Conservation (phyloP, 2,888 invertebrate genomes). For the Pheosia tremula region DNA sequence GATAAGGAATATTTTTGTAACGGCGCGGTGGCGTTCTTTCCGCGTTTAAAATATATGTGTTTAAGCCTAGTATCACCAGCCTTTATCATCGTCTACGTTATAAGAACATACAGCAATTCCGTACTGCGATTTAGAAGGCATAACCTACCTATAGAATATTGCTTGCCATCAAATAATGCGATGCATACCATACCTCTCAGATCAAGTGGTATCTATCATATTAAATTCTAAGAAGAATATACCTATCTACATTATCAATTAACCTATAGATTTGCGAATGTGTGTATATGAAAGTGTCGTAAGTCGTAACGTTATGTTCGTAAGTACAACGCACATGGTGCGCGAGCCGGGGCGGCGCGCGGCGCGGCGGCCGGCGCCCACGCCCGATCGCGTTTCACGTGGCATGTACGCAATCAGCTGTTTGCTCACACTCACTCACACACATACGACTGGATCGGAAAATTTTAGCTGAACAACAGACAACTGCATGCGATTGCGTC, state of each 20-base stretch:
- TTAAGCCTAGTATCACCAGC: background rate
- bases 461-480: slow-evolving; percentile 28
- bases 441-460: slow-evolving; percentile 51
- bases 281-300: slow-evolving; percentile 26
- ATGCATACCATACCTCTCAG: background rate
- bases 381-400: slow-evolving; percentile 59
- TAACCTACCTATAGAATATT: no score
- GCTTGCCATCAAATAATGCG: background rate
- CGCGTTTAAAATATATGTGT: slow-evolving; percentile 1
- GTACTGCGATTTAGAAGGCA: no score
- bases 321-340: slow-evolving; percentile 18
- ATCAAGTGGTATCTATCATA: background rate
- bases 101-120: background rate
- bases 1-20: slow-evolving; percentile 9
- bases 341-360: slow-evolving; percentile 46
- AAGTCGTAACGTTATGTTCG: slow-evolving; percentile 5
- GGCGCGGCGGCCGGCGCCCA: slow-evolving; percentile 46
- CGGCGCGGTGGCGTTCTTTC: background rate
- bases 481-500: slow-evolving; percentile 1
- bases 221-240: no score
- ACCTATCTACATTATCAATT: no score
- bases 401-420: slow-evolving; percentile 63
- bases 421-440: slow-evolving; percentile 36
- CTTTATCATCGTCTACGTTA: slow-evolving; percentile 1
- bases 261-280: slow-evolving; percentile 5